phyloP scores from a whole-genome alignment of 2,888 invertebrate species.

The Nomada ferruginata region DNA sequence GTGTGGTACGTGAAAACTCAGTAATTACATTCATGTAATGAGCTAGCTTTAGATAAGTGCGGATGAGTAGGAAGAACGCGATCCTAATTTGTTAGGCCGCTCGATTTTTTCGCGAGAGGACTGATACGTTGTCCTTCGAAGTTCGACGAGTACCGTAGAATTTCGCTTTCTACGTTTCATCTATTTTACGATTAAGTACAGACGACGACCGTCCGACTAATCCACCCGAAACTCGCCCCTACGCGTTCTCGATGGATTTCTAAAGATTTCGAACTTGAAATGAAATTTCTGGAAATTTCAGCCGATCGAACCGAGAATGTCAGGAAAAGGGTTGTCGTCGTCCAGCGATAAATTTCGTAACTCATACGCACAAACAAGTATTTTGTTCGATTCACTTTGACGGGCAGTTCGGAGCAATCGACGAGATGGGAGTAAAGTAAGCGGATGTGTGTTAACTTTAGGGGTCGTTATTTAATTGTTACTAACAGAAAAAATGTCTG shows the following conservation, averaged over 20 bases:
- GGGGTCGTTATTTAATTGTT: conserved; percentile 77
- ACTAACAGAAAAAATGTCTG: conserved; percentile 73
- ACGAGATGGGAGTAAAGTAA: conserved; percentile 54
- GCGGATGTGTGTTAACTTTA: conserved; percentile 63
- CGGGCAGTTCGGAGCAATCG: conserved; percentile 61
- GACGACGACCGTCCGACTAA: conserved; percentile 20
- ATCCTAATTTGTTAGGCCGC: conserved; percentile 48
- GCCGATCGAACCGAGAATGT: conserved; percentile 1
- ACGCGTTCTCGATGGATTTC: conserved; percentile 58
- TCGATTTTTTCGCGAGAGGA: conserved; percentile 57
- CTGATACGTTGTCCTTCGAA: conserved; percentile 37
- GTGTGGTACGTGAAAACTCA: conserved; percentile 80
- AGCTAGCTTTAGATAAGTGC: conserved; percentile 67
- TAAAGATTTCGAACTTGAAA: conserved; percentile 25
- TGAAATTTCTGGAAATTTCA: neutral
- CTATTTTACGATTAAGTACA: conserved; percentile 17
- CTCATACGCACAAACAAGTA: conserved; percentile 35
- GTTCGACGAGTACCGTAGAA: conserved; percentile 49
- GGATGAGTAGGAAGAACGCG: conserved; percentile 48
- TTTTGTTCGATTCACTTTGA: conserved; percentile 50
- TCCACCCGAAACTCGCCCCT: neutral
- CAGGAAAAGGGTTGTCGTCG: conserved; percentile 30
- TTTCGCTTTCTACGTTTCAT: conserved; percentile 8
- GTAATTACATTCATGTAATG: conserved; percentile 83
- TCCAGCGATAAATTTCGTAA: conserved; percentile 48